Base-by-base conservation (phyloP, 2,113 vertebrate genomes). In the Australoheros scitulus region DNA sequence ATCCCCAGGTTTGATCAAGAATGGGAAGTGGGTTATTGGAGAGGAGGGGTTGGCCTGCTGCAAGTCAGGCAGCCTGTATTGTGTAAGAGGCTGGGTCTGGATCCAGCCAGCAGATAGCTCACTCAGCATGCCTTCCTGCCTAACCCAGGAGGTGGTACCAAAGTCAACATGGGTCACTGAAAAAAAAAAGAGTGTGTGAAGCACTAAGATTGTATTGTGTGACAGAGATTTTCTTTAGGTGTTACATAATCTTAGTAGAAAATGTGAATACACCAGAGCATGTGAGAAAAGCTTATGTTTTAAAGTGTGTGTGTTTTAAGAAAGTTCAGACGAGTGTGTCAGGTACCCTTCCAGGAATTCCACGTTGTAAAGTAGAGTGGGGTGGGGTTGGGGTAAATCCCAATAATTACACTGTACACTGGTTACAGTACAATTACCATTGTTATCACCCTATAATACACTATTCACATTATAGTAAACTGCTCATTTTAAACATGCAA, bases 1-100 rank as follows among this genome's bases (percentile, higher is more conserved):
- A 86, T 88, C 87, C 90, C 82, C 86, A 91, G 89, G 96, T 97
- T 96, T 97, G 96, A 96, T 96, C 94, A 96, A 93, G 92, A 92
- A 85, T 90, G 85, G 91, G 92, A 91, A 91, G 81, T 93, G 94
- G 95, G 96, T 96, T 95, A 95, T 95, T 72, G 65, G 80, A 85
- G 93, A 91, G 89, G 91, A 89, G 92, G 75, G 68, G 72, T 79
- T 65, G 76, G 60, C 56, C 76, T 83, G 70, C 60, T 86, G 68
- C 75, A 74, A 93, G 88, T 80, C 76, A 17, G 86, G 86, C 80
- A 20, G 94, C 94, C 89, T 78, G 87, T 34, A 83, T 94, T 91
- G 94, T 96, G 94, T 93, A 94, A 96, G 95, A 87, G 95, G 94
- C 95, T 92, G 95, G 96, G 26, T 87, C 94, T 55, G 90, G 80